Evolutionary conservation across 2,113 vertebrate species (phyloP), one percentile per base, ranked within the genome.

Genomic region (Ictalurus punctatus): DNA sequence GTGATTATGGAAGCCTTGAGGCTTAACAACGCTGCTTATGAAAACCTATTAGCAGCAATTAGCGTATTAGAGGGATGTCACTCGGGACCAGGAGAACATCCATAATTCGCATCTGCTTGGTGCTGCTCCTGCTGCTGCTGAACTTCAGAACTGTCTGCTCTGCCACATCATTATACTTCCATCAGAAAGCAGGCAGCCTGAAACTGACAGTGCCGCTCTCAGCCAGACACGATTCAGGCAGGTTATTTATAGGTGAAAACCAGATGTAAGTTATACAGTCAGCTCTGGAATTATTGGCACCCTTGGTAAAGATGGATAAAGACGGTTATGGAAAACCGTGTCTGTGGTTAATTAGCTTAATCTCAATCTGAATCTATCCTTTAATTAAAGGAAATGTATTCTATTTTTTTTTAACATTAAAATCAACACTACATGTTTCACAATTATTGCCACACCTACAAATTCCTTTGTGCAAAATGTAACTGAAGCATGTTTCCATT

Each of bases 21-120:
- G 71, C 89, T 80, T 85, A 87, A 85, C 80, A 61, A 44, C 89
- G 71, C 58, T 90, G 87, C 91, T 93, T 93, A 93, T 93, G 90
- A 92, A 94, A 92, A 91, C 88, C 92, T 93, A 92, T 93, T 92
- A 93, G 91, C 88, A 83, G 83, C 87, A 91, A 92, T 94, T 89
- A 93, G 85, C 86, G 21, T 74, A 40, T 63, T 27, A 40, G 56
- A 27, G 54, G 90, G 48, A 80, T 91, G 89, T 90, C 93, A 90
- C 89, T 85, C 13, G 89, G 91, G 92, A 94, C 89, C 61, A 40
- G 37, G 85, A 78, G 83, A 63, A 85, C 88, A 52, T 87, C 81
- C 1, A 56, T 23, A 89, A 74, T 65, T 88, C 89, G 67, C 87
- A 85, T 63, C 44, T 78, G 87, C 80, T 21, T 81, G 81, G 63